Evolutionary conservation across 2,113 vertebrate genomes (phyloP), one percentile per base, ranked within the genome.

Genomic region (Clarias macrocephalus): DNA sequence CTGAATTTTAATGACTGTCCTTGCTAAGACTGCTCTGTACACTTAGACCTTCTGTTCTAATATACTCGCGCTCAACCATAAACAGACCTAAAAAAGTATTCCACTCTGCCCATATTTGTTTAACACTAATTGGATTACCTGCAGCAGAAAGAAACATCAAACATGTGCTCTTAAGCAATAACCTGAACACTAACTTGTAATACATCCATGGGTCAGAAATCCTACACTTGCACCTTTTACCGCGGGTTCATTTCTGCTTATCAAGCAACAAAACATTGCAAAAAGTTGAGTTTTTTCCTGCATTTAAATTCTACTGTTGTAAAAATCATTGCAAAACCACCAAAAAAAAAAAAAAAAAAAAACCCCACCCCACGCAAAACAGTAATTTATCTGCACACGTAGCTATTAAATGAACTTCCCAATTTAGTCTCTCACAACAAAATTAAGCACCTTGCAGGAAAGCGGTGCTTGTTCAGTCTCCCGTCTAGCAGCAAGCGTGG

Each of bases 161-260:
- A 8, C 66, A 33, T 30, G 25, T n/a, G 16, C 25, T 16, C 13
- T 70, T 18, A 8, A 30, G 25, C 54, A n/a, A 57, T 57, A 57
- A 80, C 16, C 54, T 21, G 3, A 57, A 59, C 7, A 30, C 15
- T 30, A 30, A 8, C 30, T 37, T 16, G 68, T 33, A 73, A 3
- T 21, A 21, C 37, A 72, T 19, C 19, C 10, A 6, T 52, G 21
- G 11, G 23, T 13, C 4, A 52, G n/a, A 54, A n/a, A 13, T 76
- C 42, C 73, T 76, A 23, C 42, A 0, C 66, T 85, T 93, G 92
- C 89, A 93, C 91, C 91, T 92, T 93, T 93, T 88, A 93, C 84
- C 6, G 88, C 87, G 59, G 68, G 80, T 89, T 89, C 87, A 91
- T 92, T 92, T 91, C 92, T 87, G 57, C 83, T 48, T 63, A 60